phyloP scores from a whole-genome alignment of 1,140 invertebrate genomes.

The Daktulosphaira vitifoliae region DNA sequence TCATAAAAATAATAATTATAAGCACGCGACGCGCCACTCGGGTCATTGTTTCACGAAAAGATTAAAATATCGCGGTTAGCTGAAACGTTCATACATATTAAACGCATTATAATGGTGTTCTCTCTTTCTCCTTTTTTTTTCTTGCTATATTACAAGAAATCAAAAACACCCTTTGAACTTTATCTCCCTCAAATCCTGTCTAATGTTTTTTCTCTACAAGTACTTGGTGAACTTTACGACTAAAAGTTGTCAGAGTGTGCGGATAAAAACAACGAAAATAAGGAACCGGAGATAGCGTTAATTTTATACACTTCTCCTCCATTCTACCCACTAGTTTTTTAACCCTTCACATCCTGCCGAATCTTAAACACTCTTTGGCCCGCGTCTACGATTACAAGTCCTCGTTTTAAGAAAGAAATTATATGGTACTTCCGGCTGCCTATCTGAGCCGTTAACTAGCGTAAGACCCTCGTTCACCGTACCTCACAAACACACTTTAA shows the following conservation, averaged over 20 bases:
- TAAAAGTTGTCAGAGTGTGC: conserved; percentile 12
- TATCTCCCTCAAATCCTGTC: conserved; percentile 30
- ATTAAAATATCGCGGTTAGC: neutral
- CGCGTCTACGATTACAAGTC: conserved; percentile 26
- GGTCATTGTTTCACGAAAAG: no score
- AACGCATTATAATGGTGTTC: conserved; percentile 6
- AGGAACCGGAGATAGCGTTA: conserved; percentile 33
- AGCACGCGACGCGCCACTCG: no score
- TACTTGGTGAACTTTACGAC: conserved; percentile 28
- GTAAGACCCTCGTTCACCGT: neutral
- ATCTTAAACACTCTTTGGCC: conserved; percentile 27
- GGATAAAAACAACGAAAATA: conserved; percentile 14
- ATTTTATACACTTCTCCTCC: conserved; percentile 29
- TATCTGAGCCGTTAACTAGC: neutral
- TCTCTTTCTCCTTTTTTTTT: neutral
- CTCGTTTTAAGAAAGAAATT: conserved; percentile 17
- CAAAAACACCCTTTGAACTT: conserved; percentile 32
- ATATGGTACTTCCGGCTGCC: conserved; percentile 10
- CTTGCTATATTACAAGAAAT: conserved; percentile 23
- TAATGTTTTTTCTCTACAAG: conserved; percentile 23
- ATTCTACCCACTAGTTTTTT: neutral
- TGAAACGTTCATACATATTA: conserved; percentile 9
- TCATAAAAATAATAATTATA: no score
- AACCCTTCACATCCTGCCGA: conserved; percentile 25
- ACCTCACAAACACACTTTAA: conserved; percentile 11